A percentile compares a stretch with the other conserved stretches of the same genome.
Conservation (phyloP, 2,797 vertebrate genomes). For the Thripadectes ignobilis region DNA sequence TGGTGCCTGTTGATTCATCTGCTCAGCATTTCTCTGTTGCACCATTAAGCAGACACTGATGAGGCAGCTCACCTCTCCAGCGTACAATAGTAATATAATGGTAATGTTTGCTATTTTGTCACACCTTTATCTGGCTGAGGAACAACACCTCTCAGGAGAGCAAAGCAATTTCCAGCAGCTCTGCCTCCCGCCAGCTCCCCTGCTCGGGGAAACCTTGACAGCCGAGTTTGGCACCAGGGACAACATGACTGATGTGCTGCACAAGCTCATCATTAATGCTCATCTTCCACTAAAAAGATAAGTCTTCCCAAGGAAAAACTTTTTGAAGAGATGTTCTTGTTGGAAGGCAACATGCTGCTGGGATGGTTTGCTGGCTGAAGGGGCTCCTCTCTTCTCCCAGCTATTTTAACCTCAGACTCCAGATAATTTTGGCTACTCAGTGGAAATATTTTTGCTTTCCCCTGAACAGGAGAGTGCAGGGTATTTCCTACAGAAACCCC, state of each 20-base stretch:
- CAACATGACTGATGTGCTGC: neutral
- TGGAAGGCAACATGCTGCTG: neutral
- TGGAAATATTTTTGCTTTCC: neutral
- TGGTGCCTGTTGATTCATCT: neutral
- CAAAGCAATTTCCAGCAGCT: neutral
- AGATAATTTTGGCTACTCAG: neutral
- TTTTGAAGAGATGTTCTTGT: neutral
- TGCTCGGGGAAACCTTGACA: neutral
- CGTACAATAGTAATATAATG: neutral
- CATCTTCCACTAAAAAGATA: neutral
- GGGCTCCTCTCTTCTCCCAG: neutral
- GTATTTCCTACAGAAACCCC: neutral
- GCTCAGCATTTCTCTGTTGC: neutral
- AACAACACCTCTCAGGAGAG: neutral
- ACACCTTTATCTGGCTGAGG: neutral
- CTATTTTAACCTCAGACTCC: neutral
- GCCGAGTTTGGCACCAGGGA: neutral
- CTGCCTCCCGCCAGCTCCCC: neutral
- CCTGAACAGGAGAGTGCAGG: neutral
- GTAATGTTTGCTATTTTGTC: neutral
- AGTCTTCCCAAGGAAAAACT: neutral
- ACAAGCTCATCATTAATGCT: neutral
- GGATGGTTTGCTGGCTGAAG: neutral
- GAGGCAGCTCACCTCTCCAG: neutral
- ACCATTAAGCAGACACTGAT: neutral